These are phyloP conservation scores for Athalia rosae DNA, from an alignment of 2,888 invertebrate species.

Conservation along the genomic window DNA sequence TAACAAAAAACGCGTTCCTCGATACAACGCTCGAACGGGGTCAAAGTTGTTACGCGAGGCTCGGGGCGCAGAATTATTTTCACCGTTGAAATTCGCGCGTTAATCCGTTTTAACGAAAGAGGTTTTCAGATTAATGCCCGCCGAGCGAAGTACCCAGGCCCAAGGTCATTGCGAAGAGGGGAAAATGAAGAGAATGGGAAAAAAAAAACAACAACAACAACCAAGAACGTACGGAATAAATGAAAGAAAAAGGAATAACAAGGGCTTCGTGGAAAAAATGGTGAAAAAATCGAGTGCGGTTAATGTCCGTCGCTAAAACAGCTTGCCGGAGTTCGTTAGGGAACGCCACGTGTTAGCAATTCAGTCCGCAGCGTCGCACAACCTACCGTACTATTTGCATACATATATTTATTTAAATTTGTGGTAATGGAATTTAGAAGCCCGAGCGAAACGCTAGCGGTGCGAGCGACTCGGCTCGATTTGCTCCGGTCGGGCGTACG, in stretches of 20 bases:
- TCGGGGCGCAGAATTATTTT: too few species aligned
- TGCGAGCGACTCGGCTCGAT: constrained; percentile 1
- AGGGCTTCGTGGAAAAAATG: constrained; percentile 5
- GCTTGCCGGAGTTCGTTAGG: constrained; percentile 60
- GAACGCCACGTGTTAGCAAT: constrained; percentile 61
- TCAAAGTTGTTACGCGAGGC: too few species aligned
- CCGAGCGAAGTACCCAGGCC: not conserved
- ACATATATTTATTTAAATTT: constrained; percentile 68
- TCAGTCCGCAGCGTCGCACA: constrained; percentile 50
- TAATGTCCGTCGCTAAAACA: not conserved
- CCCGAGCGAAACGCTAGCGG: constrained; percentile 45
- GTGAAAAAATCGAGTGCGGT: not conserved
- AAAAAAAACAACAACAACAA: too few species aligned
- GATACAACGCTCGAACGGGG: too few species aligned
- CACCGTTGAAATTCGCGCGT: not conserved
- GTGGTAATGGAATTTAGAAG: constrained; percentile 60
- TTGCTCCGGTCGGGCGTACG: not conserved
- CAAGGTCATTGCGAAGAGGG: not conserved
- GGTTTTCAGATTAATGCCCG: not conserved
- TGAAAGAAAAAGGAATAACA: not conserved
- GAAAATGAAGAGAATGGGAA: too few species aligned
- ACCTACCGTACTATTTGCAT: constrained; percentile 57
- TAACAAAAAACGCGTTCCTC: too few species aligned
- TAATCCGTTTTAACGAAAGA: not conserved
- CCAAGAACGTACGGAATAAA: too few species aligned